phyloP scores from a whole-genome alignment of 1,140 invertebrate genomes.

The Bombus waltoni region DNA sequence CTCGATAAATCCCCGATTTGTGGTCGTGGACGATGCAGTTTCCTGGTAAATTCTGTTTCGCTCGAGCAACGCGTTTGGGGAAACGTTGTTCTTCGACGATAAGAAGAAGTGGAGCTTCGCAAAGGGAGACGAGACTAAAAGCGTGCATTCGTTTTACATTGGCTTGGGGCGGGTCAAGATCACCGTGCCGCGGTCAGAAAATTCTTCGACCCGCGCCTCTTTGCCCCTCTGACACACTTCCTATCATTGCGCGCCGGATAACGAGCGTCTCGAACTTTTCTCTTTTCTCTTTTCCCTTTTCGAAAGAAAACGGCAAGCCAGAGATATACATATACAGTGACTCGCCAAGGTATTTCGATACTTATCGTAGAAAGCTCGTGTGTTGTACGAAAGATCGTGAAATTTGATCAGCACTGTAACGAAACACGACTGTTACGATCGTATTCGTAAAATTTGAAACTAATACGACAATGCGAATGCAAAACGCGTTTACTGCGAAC shows the following conservation, averaged over 20 bases:
- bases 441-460: too few relatives aligned
- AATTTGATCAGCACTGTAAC: too few relatives aligned
- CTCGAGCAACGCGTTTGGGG: not conserved
- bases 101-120: not conserved
- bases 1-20: constrained; percentile 55
- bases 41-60: not conserved
- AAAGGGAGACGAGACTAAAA: not conserved
- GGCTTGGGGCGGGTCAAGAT: constrained; percentile 38
- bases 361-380: too few relatives aligned
- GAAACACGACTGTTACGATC: too few relatives aligned
- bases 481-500: too few relatives aligned
- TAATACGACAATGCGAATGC: too few relatives aligned
- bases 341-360: too few relatives aligned
- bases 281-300: not conserved
- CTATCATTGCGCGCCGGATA: not conserved
- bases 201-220: not conserved
- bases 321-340: not conserved
- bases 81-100: not conserved
- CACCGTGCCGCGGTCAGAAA: constrained; percentile 42
- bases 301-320: not conserved
- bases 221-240: not conserved
- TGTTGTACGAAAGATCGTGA: too few relatives aligned
- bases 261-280: not conserved
- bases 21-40: not conserved
- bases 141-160: not conserved